A percentile compares a stretch with the other conserved stretches of the same genome.
These are phyloP conservation scores for Synergus laeviventris DNA, from an alignment of 2,888 invertebrate species.

Conservation along the genomic window DNA sequence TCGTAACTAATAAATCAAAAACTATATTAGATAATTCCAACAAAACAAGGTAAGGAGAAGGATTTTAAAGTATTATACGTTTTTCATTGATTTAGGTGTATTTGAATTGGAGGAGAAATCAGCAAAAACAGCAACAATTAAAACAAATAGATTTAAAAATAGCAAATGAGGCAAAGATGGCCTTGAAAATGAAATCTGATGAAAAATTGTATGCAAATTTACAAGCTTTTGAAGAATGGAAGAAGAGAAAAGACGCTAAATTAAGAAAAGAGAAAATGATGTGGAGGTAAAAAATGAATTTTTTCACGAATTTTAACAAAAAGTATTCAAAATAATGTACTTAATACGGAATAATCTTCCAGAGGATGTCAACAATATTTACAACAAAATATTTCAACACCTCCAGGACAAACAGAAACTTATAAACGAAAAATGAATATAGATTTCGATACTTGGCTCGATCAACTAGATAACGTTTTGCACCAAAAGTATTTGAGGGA, in stretches of 20 bases:
- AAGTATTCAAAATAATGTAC: neutral
- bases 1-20: constrained; percentile 45
- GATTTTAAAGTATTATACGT: neutral
- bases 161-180: neutral
- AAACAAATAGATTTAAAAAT: neutral
- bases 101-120: constrained; percentile 39
- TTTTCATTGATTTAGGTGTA: neutral
- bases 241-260: constrained; percentile 45
- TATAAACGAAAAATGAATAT: constrained; percentile 1
- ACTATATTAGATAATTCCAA: neutral
- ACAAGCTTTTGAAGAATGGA: constrained; percentile 48
- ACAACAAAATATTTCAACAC: neutral
- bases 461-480: constrained; percentile 58
- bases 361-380: neutral
- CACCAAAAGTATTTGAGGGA: constrained; percentile 59
- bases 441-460: constrained; percentile 55
- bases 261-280: constrained; percentile 40
- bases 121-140: constrained; percentile 35
- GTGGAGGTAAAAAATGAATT: constrained; percentile 40
- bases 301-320: neutral
- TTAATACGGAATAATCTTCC: neutral
- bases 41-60: neutral
- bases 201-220: constrained; percentile 48
- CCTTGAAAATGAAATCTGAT: constrained; percentile 14
- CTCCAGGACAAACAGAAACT: neutral